A percentile compares a stretch with the other conserved stretches of the same genome.
phyloP scores from a whole-genome alignment of 2,797 vertebrate species.

The Galago senegalensis region DNA sequence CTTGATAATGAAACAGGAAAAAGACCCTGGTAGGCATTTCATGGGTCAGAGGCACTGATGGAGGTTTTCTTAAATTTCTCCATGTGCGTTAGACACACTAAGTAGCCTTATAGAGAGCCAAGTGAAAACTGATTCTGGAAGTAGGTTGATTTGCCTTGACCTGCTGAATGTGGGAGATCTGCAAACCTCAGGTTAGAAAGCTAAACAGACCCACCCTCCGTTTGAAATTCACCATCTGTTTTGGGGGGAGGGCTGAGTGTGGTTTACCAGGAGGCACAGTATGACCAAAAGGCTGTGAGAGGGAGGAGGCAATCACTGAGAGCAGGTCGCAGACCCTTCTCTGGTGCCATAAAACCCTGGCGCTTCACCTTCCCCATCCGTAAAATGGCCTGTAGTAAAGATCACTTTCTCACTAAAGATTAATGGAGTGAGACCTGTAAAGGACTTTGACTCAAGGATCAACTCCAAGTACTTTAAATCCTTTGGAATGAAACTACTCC shows the following conservation, averaged over 20 bases:
- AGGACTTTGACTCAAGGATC: constrained; percentile 25
- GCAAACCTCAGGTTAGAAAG: constrained; percentile 47
- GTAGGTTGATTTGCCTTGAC: neutral
- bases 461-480: constrained; percentile 14
- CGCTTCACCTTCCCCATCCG: neutral
- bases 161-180: neutral
- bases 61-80: constrained; percentile 48
- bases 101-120: neutral
- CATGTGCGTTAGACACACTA: neutral
- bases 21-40: constrained; percentile 55
- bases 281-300: neutral
- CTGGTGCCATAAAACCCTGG: neutral
- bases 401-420: neutral
- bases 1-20: constrained; percentile 43
- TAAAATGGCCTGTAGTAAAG: neutral
- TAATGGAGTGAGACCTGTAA: neutral
- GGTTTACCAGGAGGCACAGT: rapidly evolving
- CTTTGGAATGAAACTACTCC: neutral
- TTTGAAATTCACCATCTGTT: neutral
- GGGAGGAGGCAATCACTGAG: neutral
- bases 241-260: neutral
- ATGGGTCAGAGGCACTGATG: neutral
- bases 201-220: neutral
- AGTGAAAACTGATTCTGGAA: neutral
- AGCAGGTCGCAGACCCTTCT: neutral